Evolutionary conservation across 2,113 vertebrate genomes (phyloP).

Genomic region (Hippocampus guttulatus): DNA sequence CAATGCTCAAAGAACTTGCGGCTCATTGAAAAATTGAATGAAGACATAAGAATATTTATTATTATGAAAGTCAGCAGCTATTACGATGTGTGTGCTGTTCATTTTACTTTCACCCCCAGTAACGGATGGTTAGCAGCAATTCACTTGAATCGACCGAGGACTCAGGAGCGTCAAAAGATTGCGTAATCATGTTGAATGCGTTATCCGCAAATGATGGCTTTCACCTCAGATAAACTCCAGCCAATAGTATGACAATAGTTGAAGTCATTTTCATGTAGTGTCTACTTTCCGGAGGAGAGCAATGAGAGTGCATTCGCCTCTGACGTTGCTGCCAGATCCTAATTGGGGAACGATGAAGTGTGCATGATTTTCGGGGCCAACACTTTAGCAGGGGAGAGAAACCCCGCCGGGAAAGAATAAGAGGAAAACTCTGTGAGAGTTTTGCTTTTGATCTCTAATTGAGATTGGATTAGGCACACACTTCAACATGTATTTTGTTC

Average conservation of each 20-base stretch:
- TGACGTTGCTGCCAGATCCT: conserved; percentile 20
- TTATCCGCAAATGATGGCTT: not conserved
- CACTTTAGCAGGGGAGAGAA: conserved; percentile 17
- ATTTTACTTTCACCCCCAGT: not conserved
- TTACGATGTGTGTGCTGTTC: not conserved
- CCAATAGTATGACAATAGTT: not conserved
- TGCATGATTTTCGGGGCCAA: conserved; percentile 19
- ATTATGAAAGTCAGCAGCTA: conserved; percentile 15
- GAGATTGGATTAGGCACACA: conserved; percentile 61
- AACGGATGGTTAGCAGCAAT: not conserved
- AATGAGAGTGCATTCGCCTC: conserved; percentile 23
- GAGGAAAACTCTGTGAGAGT: conserved; percentile 34
- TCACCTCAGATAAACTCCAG: not conserved
- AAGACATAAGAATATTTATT: no score
- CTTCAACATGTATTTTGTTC: no score
- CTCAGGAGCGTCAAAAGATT: conserved; percentile 3
- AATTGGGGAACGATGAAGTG: conserved; percentile 14
- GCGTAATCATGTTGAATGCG: not conserved
- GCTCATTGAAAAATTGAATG: no score
- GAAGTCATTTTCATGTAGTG: not conserved
- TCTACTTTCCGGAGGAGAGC: conserved; percentile 1
- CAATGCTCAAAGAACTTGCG: no score
- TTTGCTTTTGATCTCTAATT: conserved; percentile 57
- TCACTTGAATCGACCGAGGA: conserved; percentile 16
- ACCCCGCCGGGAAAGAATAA: conserved; percentile 32